Base-by-base conservation (phyloP, 2,113 vertebrate genomes). In the Actinemys pallida region DNA sequence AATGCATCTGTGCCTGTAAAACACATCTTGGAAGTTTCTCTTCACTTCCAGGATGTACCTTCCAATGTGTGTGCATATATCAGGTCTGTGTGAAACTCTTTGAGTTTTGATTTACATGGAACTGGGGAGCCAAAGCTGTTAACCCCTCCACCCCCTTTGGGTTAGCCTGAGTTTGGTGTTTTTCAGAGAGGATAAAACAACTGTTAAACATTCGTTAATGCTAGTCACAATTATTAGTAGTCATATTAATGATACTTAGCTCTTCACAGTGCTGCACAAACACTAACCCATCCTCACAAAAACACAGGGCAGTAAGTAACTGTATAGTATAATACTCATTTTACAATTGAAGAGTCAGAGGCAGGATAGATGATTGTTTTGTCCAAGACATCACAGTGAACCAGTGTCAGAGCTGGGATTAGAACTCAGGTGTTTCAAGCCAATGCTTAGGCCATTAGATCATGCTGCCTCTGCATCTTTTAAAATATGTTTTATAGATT, bases 381-480 rank as follows among this genome's bases (percentile, higher is more conserved):
- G 10, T 31, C 50, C 4, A 49, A 11, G 78, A 29, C 78, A 42
- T 45, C 39, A 27, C 47, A 50, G 0, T 45, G 11, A 10, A 81
- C 25, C 35, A 13, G 20, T n/a, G 29, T 12, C 50, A 4, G 0
- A 3, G 4, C 22, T 0, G 0, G 5, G 29, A 76, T 45, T 76
- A 27, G 39, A 76, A 76, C 22, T 76, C 10, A 25, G 22, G 19
- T 42, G 10, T 45, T 76, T 42, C 39, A 76, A 76, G n/a, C 5
- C 72, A 45, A 7, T 42, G 39, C 39, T 76, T 22, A 45, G 72
- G 24, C 39, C 39, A 76, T 45, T 76, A 83, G 27, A 11, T 62
- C 3, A 1, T 45, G 20, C 85, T 84, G 65, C 50, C 6, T 72
- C 27, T 12, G 0, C 65, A 42, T 53, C 89, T 45, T 42, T 69